phyloP scores from a whole-genome alignment of 2,113 vertebrate species.

The Zosterops japonicus region DNA sequence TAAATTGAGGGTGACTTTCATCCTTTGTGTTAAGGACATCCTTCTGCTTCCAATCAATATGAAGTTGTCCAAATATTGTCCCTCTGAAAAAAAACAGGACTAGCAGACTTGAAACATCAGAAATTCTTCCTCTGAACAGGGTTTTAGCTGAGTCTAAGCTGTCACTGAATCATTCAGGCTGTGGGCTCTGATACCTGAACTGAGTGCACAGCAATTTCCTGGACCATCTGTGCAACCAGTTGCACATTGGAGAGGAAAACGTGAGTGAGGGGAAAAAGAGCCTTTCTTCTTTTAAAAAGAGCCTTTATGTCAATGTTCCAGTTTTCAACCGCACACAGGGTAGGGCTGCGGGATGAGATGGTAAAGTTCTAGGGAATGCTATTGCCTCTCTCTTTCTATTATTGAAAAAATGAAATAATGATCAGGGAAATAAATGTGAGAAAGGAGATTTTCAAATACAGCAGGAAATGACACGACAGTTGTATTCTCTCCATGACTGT shows the following conservation, averaged over 20 bases:
- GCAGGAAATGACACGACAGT: not conserved
- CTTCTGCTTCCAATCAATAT: not conserved
- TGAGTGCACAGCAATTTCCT: not conserved
- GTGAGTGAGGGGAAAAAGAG: not conserved
- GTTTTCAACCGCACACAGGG: not conserved
- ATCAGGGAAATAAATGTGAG: not conserved
- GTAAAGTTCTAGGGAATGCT: not conserved
- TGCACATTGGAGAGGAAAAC: not conserved
- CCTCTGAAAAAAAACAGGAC: not conserved
- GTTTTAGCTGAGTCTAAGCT: not conserved
- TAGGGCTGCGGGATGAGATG: not conserved
- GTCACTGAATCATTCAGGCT: not conserved
- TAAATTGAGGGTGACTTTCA: not conserved
- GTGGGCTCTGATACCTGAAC: rapidly evolving
- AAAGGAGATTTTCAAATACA: not conserved
- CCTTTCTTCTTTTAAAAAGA: not conserved
- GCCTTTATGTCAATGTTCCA: not conserved
- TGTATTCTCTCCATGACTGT: not conserved
- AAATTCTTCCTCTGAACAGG: not conserved
- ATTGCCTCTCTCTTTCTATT: not conserved
- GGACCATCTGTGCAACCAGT: not conserved
- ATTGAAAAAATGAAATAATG: not conserved
- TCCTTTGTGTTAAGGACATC: not conserved
- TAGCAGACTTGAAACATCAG: not conserved
- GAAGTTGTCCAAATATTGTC: not conserved